Evolutionary conservation across 2,888 invertebrate genomes (phyloP).

Genomic region (Caenorhabditis angaria): DNA sequence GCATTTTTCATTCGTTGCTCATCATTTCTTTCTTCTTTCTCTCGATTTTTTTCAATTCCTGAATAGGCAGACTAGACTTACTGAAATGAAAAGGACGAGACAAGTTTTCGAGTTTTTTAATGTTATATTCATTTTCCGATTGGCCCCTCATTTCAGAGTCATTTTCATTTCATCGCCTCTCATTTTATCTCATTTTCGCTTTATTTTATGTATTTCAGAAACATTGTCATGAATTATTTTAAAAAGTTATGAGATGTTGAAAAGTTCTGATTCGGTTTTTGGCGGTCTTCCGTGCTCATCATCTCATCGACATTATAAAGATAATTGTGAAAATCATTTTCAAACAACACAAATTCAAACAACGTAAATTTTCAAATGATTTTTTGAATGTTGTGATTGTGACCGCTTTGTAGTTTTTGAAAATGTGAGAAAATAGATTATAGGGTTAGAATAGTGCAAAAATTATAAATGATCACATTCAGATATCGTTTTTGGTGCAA

Average conservation of each 20-base stretch:
- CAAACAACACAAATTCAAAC: neutral
- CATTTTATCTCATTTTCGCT: neutral
- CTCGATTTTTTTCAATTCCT: too few species aligned
- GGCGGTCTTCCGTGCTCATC: neutral
- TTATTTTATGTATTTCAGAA: neutral
- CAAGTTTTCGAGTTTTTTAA: neutral
- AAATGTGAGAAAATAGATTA: neutral
- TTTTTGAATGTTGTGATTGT: neutral
- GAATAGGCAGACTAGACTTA: too few species aligned
- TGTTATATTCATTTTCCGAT: neutral
- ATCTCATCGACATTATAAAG: neutral
- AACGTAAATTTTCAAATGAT: conserved; percentile 2
- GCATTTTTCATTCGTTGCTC: neutral
- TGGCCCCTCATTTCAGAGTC: neutral
- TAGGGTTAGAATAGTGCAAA: too few species aligned
- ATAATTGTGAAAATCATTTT: conserved; percentile 5
- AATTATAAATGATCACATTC: too few species aligned
- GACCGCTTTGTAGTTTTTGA: neutral
- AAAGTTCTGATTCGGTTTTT: neutral
- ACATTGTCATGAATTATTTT: neutral
- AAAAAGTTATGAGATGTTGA: neutral
- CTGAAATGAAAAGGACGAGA: too few species aligned
- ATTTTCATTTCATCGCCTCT: neutral
- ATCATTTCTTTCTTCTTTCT: too few species aligned
- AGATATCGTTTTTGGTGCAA: too few species aligned